phyloP scores from a whole-genome alignment of 2,113 vertebrate species.

The Damaliscus lunatus region DNA sequence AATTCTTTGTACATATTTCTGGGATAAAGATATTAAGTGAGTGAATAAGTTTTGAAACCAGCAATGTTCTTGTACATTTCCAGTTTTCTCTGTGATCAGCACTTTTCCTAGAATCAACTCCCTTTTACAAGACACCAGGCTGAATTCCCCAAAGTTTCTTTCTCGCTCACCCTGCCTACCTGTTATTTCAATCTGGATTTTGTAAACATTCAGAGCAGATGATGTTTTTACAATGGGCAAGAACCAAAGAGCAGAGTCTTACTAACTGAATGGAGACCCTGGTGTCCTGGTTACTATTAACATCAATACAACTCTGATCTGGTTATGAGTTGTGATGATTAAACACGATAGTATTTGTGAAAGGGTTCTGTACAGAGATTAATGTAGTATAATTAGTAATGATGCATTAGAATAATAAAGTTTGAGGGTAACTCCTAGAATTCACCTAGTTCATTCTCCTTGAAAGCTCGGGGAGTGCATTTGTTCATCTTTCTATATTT shows the following conservation, averaged over 20 bases:
- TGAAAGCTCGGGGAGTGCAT: not conserved
- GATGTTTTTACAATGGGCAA: not conserved
- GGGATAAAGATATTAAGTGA: constrained; percentile 1
- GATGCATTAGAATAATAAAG: not conserved
- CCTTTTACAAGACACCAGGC: not conserved
- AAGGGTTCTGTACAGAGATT: not conserved
- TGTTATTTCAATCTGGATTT: not conserved
- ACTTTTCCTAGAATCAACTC: not conserved
- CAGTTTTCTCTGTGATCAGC: not conserved
- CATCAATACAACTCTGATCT: not conserved
- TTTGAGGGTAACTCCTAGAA: not conserved
- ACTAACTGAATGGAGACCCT: not conserved
- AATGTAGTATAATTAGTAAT: not conserved
- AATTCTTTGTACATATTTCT: constrained; percentile 34
- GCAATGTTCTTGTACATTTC: constrained; percentile 10
- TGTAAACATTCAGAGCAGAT: not conserved
- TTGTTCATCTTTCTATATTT: not conserved
- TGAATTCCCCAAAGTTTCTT: not conserved
- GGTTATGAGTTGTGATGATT: not conserved
- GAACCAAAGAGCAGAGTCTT: not conserved
- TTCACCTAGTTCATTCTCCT: not conserved
- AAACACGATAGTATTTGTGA: not conserved
- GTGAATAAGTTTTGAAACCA: not conserved
- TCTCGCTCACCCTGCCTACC: not conserved
- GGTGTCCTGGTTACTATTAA: not conserved